Conservation (phyloP, 2,888 invertebrate species). For the Thumatha senex region DNA sequence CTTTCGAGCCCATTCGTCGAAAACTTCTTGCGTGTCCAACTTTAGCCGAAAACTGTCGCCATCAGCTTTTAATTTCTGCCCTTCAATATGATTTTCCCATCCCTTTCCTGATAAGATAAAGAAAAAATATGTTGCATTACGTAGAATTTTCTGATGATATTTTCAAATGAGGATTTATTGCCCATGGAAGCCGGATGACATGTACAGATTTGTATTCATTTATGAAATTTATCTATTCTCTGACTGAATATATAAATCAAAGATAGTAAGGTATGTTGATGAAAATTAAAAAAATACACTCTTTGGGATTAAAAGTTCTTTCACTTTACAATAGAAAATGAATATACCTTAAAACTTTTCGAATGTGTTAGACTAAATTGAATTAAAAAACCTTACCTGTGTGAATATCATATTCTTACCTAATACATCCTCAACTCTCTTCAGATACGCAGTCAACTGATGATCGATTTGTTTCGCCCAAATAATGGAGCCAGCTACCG, state of each 20-base stretch:
- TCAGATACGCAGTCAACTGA: slow-evolving; percentile 97
- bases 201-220: too few species aligned
- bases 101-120: slow-evolving; percentile 87
- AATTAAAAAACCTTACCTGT: slow-evolving; percentile 78
- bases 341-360: too few species aligned
- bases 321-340: too few species aligned
- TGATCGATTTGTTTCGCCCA: slow-evolving; percentile 99
- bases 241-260: too few species aligned
- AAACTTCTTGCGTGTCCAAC: slow-evolving; percentile 97
- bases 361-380: too few species aligned
- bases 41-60: slow-evolving; percentile 99
- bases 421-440: slow-evolving; percentile 98
- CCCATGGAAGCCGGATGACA: too few species aligned
- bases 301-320: too few species aligned
- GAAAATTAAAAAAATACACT: too few species aligned
- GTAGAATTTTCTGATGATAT: background rate
- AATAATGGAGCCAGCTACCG: slow-evolving; percentile 98
- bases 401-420: too few species aligned
- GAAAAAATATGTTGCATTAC: background rate
- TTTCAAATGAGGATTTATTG: background rate
- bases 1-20: slow-evolving; percentile 98
- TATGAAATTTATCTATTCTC: too few species aligned
- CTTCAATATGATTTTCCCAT: slow-evolving; percentile 99
- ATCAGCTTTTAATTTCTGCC: slow-evolving; percentile 98
- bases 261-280: too few species aligned